Evolutionary conservation across 2,797 vertebrate genomes (phyloP).

Genomic region (Semotilus atromaculatus): DNA sequence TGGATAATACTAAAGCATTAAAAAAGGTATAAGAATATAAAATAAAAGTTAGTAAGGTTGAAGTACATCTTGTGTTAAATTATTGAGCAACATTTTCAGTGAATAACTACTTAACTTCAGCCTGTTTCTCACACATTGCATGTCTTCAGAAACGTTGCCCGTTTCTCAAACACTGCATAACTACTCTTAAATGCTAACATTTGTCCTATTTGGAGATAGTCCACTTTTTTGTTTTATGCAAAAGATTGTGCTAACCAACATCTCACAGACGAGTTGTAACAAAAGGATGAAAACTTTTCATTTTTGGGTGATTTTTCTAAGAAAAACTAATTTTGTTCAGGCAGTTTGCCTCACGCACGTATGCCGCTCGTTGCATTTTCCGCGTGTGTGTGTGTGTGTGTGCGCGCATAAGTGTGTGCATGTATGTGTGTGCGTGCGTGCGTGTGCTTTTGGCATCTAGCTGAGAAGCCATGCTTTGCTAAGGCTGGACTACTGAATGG

Average conservation of each 20-base stretch:
- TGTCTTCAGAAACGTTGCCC: background rate
- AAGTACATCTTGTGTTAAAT: background rate
- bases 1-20: background rate
- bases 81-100: background rate
- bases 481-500: slow-evolving; percentile 53
- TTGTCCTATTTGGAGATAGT: background rate
- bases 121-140: background rate
- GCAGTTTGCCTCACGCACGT: slow-evolving; percentile 42
- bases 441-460: slow-evolving; percentile 57
- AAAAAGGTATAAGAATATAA: background rate
- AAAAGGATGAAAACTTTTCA: background rate
- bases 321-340: slow-evolving; percentile 3
- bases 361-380: slow-evolving; percentile 34
- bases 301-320: slow-evolving; percentile 16
- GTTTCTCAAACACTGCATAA: background rate
- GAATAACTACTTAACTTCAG: background rate
- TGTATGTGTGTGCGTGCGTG: slow-evolving; percentile 38
- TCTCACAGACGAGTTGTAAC: background rate
- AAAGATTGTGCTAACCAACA: background rate
- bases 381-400: background rate
- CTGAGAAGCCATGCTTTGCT: slow-evolving; percentile 54
- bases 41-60: background rate
- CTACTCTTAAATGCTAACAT: background rate
- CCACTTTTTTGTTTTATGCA: slow-evolving; percentile 17
- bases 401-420: slow-evolving; percentile 16